Conservation (phyloP, 2,888 invertebrate species). For the Polyommatus iphigenia region DNA sequence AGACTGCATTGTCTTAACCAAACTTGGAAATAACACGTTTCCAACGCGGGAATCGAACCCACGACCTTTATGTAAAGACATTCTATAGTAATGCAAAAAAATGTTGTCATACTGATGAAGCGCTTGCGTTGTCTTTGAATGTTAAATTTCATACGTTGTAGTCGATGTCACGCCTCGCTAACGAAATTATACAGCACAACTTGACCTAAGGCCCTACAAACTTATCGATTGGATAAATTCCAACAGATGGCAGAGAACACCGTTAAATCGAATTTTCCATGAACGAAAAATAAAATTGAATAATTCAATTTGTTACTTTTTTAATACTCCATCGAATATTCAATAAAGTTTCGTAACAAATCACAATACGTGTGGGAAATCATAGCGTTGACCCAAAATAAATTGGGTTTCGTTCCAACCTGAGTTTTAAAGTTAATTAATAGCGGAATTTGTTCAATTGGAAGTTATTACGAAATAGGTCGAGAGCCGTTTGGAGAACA, state of each 20-base stretch:
- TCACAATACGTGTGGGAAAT: slow-evolving; percentile 65
- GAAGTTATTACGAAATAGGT: slow-evolving; percentile 24
- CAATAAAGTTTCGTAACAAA: slow-evolving; percentile 49
- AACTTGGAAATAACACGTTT: too few species aligned
- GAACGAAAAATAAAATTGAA: background rate
- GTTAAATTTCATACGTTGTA: background rate
- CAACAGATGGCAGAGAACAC: background rate
- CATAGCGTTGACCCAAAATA: slow-evolving; percentile 58
- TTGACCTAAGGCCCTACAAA: background rate
- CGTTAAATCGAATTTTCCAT: background rate
- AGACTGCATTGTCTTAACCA: too few species aligned
- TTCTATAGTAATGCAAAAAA: too few species aligned
- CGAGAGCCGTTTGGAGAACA: background rate
- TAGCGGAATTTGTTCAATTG: slow-evolving; percentile 36
- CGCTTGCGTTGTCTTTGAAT: background rate
- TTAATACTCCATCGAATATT: slow-evolving; percentile 40
- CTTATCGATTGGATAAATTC: background rate
- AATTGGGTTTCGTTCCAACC: slow-evolving; percentile 58
- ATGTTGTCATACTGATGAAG: too few species aligned
- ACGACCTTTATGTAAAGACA: too few species aligned
- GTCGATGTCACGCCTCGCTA: background rate
- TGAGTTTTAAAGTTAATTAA: slow-evolving; percentile 54
- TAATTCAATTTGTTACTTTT: slow-evolving; percentile 1
- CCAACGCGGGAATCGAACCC: too few species aligned
- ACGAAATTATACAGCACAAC: background rate